Conservation (phyloP, 2,888 invertebrate genomes). For the Adelognathus sp. region DNA sequence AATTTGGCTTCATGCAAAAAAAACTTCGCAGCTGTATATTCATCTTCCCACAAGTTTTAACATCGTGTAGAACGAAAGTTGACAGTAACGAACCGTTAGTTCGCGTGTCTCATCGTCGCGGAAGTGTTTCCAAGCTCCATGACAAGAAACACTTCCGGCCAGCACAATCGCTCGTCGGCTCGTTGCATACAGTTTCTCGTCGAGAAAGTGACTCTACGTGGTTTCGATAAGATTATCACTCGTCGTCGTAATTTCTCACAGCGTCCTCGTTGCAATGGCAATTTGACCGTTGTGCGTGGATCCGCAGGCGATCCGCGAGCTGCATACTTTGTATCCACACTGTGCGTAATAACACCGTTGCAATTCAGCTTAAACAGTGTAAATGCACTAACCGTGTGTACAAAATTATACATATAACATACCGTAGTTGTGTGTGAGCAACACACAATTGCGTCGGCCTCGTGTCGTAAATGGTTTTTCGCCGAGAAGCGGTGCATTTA, state of each 20-base stretch:
- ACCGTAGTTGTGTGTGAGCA: background rate
- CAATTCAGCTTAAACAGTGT: background rate
- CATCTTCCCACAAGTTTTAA: no score
- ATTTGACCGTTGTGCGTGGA: constrained; percentile 25
- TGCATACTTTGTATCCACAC: constrained; percentile 18
- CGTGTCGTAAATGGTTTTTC: constrained; percentile 44
- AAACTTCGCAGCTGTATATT: no score
- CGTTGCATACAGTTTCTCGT: constrained; percentile 20
- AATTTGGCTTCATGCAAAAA: no score
- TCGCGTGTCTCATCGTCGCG: background rate
- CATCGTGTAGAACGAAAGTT: no score
- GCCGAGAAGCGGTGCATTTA: constrained; percentile 28
- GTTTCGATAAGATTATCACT: constrained; percentile 35
- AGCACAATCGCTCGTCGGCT: background rate
- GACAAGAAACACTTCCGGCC: background rate
- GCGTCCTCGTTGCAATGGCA: background rate
- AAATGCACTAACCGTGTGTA: background rate
- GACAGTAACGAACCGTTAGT: background rate
- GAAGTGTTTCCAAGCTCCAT: background rate
- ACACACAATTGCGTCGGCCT: constrained; percentile 19
- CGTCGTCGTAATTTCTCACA: constrained; percentile 3
- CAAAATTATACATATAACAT: background rate
- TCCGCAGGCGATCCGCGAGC: constrained; percentile 1
- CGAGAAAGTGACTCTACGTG: constrained; percentile 1
- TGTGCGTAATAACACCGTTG: constrained; percentile 13